A percentile compares a stretch with the other conserved stretches of the same genome.
Evolutionary conservation across 2,888 invertebrate species (phyloP).

Genomic region (Apotomis betuletana): DNA sequence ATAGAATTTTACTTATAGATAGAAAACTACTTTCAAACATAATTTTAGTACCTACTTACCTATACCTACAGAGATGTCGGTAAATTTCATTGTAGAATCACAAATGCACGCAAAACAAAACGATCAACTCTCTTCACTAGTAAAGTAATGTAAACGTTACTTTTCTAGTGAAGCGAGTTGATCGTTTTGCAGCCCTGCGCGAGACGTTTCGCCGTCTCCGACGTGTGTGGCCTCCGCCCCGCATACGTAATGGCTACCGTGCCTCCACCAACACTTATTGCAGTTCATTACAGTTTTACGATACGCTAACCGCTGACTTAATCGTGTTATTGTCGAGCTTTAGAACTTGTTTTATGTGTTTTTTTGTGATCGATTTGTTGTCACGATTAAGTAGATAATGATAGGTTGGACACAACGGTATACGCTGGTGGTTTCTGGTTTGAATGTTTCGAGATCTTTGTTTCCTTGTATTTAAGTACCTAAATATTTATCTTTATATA

Average conservation of each 20-base stretch:
- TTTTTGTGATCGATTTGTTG: not conserved
- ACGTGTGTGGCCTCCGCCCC: conserved; percentile 42
- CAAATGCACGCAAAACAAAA: conserved; percentile 8
- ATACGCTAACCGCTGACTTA: conserved; percentile 59
- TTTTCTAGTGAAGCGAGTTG: conserved; percentile 20
- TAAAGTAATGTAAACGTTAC: not conserved
- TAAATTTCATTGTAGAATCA: too few relatives aligned
- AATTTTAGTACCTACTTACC: too few relatives aligned
- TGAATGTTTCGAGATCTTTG: too few relatives aligned
- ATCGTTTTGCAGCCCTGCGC: conserved; percentile 34
- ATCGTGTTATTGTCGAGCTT: conserved; percentile 55
- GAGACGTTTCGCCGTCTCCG: conserved; percentile 5
- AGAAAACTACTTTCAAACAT: too few relatives aligned
- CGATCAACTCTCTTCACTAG: too few relatives aligned
- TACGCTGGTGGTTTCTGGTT: too few relatives aligned
- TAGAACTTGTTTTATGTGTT: conserved; percentile 12
- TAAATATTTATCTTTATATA: too few relatives aligned
- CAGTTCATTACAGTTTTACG: conserved; percentile 60
- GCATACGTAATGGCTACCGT: conserved; percentile 39
- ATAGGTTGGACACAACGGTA: too few relatives aligned
- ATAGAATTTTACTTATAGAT: too few relatives aligned
- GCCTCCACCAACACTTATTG: conserved; percentile 54
- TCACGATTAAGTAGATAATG: too few relatives aligned
- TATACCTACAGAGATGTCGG: too few relatives aligned
- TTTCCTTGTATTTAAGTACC: too few relatives aligned